Evolutionary conservation across 2,113 vertebrate species (phyloP).

Genomic region (Spilogale gracilis): DNA sequence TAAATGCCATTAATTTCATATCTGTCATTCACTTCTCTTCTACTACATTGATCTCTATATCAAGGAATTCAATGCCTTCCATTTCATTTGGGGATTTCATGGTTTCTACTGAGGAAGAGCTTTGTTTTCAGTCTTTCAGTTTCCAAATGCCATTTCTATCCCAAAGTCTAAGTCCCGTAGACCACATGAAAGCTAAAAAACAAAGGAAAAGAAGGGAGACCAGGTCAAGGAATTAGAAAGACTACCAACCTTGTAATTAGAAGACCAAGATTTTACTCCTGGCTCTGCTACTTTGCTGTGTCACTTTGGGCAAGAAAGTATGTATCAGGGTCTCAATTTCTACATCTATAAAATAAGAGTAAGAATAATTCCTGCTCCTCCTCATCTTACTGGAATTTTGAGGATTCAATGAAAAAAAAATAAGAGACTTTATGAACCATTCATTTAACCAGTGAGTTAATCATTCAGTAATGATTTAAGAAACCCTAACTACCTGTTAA

Average conservation of each 20-base stretch:
- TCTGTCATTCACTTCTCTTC: constrained; percentile 85
- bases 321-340: background rate
- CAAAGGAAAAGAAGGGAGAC: background rate
- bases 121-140: constrained; percentile 42
- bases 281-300: background rate
- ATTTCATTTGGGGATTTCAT: constrained; percentile 78
- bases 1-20: constrained; percentile 88
- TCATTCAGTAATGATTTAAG: constrained; percentile 16
- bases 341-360: background rate
- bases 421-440: background rate
- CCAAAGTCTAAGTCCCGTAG: background rate
- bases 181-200: background rate
- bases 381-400: background rate
- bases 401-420: background rate
- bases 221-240: background rate
- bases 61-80: constrained; percentile 69
- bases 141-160: constrained; percentile 39
- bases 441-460: background rate
- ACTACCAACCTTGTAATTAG: background rate
- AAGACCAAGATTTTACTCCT: background rate
- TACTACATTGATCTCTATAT: constrained; percentile 84
- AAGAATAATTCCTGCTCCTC: background rate
- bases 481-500: background rate
- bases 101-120: constrained; percentile 70
- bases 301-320: background rate